These are phyloP conservation scores for Drosophila conformis DNA, from an alignment of 2,888 invertebrate species.

Conservation along the genomic window DNA sequence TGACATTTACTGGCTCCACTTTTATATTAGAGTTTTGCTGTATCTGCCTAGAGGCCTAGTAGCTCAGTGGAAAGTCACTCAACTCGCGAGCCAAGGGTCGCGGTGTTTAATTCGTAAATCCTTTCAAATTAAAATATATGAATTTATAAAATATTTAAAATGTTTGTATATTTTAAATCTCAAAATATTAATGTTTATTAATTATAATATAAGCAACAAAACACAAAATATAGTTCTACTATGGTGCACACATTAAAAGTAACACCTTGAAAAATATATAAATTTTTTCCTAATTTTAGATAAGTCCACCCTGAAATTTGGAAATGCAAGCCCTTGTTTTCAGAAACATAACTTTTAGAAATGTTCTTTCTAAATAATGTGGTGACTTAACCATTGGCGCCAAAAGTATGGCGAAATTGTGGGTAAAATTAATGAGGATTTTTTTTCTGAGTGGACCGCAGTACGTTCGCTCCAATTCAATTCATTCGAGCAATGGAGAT, in stretches of 20 bases:
- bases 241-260: neutral
- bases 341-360: neutral
- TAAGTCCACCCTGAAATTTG: neutral
- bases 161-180: neutral
- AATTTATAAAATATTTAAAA: neutral
- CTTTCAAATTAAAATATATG: neutral
- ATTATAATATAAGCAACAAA: neutral
- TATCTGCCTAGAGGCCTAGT: neutral
- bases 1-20: neutral
- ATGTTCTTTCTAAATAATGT: neutral
- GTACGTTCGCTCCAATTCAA: conserved; percentile 1
- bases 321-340: neutral
- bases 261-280: neutral
- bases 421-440: neutral
- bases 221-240: neutral
- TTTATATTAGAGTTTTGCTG: neutral
- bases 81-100: neutral
- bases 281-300: neutral
- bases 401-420: too few species aligned
- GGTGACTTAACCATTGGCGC: too few species aligned
- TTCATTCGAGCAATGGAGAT: conserved; percentile 3
- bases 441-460: conserved; percentile 2
- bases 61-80: too few species aligned
- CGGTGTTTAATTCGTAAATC: neutral
- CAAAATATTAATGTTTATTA: neutral